Conservation (phyloP, 2,797 vertebrate species). For the Thunnus albacares region DNA sequence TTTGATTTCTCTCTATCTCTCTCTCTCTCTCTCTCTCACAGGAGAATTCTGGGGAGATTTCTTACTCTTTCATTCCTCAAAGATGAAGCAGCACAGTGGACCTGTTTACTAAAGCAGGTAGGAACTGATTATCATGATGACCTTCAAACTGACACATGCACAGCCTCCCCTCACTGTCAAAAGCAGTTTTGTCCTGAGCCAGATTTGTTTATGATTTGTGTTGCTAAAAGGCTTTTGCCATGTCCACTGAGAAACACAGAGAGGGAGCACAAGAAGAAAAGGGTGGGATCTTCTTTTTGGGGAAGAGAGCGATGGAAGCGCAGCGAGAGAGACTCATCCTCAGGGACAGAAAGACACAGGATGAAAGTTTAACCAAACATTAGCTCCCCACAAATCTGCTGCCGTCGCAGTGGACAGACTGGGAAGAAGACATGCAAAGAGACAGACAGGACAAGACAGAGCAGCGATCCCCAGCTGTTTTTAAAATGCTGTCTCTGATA, state of each 20-base stretch:
- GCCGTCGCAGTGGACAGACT: constrained; percentile 56
- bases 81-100: constrained; percentile 78
- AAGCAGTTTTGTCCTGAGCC: constrained; percentile 28
- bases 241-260: constrained; percentile 41
- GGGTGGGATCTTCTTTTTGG: constrained; percentile 19
- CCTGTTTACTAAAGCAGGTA: constrained; percentile 77
- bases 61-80: constrained; percentile 81
- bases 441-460: constrained; percentile 76
- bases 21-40: constrained; percentile 65
- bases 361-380: constrained; percentile 81
- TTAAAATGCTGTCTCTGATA: constrained; percentile 80
- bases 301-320: constrained; percentile 32
- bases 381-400: constrained; percentile 60
- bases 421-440: constrained; percentile 66
- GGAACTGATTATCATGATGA: constrained; percentile 37
- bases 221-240: constrained; percentile 42
- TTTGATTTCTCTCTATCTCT: constrained; percentile 34
- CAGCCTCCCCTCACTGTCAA: constrained; percentile 8
- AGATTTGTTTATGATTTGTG: constrained; percentile 47
- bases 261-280: constrained; percentile 23
- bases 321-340: constrained; percentile 44
- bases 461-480: constrained; percentile 77
- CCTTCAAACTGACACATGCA: constrained; percentile 43
- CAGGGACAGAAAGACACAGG: constrained; percentile 50
- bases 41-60: constrained; percentile 86